A percentile compares a stretch with the other conserved stretches of the same genome.
phyloP scores from a whole-genome alignment of 2,113 vertebrate species.

The Sitta europaea region DNA sequence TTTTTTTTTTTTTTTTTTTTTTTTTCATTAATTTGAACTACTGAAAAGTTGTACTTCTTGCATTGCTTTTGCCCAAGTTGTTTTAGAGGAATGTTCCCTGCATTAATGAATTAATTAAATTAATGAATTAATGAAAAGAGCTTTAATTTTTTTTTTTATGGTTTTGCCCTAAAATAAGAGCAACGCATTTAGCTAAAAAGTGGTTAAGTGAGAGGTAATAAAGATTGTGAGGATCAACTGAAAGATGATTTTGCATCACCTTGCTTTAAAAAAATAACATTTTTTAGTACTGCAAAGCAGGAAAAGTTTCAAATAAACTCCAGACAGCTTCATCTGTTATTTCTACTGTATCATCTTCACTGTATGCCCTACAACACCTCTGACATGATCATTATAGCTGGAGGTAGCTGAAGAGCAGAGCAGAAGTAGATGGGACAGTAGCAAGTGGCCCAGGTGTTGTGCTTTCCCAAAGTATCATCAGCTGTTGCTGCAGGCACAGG shows the following conservation, averaged over 20 bases:
- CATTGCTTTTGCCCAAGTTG: neutral
- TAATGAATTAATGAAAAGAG: neutral
- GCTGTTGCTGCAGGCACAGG: neutral
- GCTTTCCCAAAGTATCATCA: neutral
- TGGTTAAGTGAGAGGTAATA: neutral
- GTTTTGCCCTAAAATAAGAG: neutral
- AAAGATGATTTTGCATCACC: neutral
- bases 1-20: too few species aligned
- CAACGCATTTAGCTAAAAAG: neutral
- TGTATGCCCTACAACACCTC: neutral
- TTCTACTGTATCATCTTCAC: neutral
- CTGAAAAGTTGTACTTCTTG: neutral
- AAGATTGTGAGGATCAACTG: neutral
- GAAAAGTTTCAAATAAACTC: neutral
- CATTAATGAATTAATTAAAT: neutral
- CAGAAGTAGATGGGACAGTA: neutral
- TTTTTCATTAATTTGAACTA: neutral
- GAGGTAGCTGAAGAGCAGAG: neutral
- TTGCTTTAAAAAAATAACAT: neutral
- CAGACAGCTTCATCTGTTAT: neutral
- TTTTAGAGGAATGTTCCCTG: neutral
- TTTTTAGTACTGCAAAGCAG: neutral
- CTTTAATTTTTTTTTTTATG: neutral
- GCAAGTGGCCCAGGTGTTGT: rapidly evolving
- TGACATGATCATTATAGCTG: neutral